A percentile compares a stretch with the other conserved stretches of the same genome.
Conservation (phyloP, 2,113 vertebrate species). For the Pachycephala philippinensis region DNA sequence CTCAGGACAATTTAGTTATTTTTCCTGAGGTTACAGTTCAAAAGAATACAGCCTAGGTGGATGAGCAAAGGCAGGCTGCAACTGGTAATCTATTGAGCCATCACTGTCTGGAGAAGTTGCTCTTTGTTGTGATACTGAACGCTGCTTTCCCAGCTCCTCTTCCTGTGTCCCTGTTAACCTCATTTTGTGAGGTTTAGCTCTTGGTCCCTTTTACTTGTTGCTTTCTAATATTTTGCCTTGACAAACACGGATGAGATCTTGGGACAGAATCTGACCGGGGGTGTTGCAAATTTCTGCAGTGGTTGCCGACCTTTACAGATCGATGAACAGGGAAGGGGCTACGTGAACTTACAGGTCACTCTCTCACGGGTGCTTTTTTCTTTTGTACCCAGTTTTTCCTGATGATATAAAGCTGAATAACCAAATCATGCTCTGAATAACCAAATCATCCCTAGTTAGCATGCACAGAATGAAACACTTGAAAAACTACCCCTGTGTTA, state of each 20-base stretch:
- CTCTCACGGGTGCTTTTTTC: not conserved
- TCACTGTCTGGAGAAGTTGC: constrained; percentile 7
- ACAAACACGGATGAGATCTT: not conserved
- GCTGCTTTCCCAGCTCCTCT: constrained; percentile 9
- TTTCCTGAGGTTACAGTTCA: constrained; percentile 47
- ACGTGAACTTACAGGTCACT: not conserved
- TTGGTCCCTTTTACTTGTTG: constrained; percentile 9
- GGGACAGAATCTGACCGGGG: not conserved
- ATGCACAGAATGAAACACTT: not conserved
- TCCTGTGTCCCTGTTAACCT: not conserved
- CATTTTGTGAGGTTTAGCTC: not conserved
- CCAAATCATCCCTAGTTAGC: constrained; percentile 12
- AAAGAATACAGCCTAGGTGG: constrained; percentile 1
- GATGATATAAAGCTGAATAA: not conserved
- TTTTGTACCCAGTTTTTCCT: constrained; percentile 21
- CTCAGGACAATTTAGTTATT: constrained; percentile 27
- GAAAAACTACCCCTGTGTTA: not conserved
- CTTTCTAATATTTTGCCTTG: not conserved
- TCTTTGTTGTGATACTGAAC: constrained; percentile 52
- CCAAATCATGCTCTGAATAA: constrained; percentile 32
- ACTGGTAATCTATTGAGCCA: constrained; percentile 43
- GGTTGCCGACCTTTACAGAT: not conserved
- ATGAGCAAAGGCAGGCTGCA: constrained; percentile 51
- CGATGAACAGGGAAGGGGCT: not conserved
- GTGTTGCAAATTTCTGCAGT: not conserved